Conservation (phyloP, 2,797 vertebrate species). For the Taenioides sp. region DNA sequence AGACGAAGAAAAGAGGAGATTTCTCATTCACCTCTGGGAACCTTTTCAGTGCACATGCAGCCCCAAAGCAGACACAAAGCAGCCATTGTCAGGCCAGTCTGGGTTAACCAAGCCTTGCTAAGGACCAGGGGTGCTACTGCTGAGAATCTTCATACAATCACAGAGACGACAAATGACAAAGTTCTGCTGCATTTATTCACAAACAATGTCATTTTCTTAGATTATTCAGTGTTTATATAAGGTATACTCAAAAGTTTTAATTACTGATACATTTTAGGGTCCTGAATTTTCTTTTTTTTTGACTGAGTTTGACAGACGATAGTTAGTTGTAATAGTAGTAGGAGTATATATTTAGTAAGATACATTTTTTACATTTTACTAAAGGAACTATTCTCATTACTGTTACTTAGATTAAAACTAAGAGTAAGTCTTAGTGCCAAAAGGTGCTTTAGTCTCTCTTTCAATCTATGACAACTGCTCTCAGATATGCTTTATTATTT, state of each 20-base stretch:
- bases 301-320: neutral
- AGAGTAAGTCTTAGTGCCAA: neutral
- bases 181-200: too few species aligned
- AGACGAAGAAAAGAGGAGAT: conserved; percentile 65
- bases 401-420: neutral
- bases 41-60: conserved; percentile 64
- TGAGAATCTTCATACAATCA: conserved; percentile 28
- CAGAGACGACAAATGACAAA: neutral
- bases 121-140: conserved; percentile 54
- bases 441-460: neutral
- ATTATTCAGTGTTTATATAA: neutral
- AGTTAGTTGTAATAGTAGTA: neutral
- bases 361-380: neutral
- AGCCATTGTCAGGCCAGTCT: conserved; percentile 70
- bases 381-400: neutral
- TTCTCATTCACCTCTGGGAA: conserved; percentile 73
- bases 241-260: too few species aligned
- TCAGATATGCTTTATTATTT: neutral
- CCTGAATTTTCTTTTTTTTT: neutral
- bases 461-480: neutral
- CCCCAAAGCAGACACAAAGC: conserved; percentile 63
- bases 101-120: conserved; percentile 71
- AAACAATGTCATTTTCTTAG: neutral
- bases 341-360: neutral
- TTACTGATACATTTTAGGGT: too few species aligned